phyloP scores from a whole-genome alignment of 1,140 invertebrate species.

The Druon quercuslanigerum region DNA sequence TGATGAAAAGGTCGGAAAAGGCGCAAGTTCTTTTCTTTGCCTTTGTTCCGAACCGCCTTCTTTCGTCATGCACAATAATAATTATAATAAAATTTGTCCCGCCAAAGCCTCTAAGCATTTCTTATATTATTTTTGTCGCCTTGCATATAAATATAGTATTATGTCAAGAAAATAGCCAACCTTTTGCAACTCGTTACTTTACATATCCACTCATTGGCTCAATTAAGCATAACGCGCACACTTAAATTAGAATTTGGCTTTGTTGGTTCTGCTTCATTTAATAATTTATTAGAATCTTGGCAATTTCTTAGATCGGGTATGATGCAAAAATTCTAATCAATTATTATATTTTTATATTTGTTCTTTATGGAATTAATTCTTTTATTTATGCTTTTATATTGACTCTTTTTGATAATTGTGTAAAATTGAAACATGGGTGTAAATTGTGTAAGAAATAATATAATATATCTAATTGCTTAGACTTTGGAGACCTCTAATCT shows the following conservation, averaged over 20 bases:
- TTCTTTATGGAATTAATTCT: background rate
- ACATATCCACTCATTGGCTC: too few species aligned
- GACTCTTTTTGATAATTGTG: too few species aligned
- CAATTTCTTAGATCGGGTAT: too few species aligned
- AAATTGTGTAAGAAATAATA: background rate
- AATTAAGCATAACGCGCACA: too few species aligned
- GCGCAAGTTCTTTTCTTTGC: background rate
- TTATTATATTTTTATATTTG: background rate
- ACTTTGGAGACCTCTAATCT: background rate
- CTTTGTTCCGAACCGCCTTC: constrained; percentile 2
- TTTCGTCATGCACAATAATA: background rate
- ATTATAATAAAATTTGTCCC: constrained; percentile 7
- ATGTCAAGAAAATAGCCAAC: background rate
- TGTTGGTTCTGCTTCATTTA: too few species aligned
- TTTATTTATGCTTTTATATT: background rate
- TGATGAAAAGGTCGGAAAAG: background rate
- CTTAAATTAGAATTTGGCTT: too few species aligned
- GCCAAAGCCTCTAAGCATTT: background rate
- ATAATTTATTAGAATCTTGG: too few species aligned
- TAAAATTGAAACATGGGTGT: too few species aligned
- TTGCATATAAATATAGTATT: background rate
- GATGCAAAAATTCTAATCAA: too few species aligned
- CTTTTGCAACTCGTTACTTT: too few species aligned
- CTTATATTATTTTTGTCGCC: background rate
- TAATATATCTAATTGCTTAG: background rate